These are phyloP conservation scores for Oncorhynchus nerka DNA, from an alignment of 2,113 vertebrate species.

Conservation along the genomic window DNA sequence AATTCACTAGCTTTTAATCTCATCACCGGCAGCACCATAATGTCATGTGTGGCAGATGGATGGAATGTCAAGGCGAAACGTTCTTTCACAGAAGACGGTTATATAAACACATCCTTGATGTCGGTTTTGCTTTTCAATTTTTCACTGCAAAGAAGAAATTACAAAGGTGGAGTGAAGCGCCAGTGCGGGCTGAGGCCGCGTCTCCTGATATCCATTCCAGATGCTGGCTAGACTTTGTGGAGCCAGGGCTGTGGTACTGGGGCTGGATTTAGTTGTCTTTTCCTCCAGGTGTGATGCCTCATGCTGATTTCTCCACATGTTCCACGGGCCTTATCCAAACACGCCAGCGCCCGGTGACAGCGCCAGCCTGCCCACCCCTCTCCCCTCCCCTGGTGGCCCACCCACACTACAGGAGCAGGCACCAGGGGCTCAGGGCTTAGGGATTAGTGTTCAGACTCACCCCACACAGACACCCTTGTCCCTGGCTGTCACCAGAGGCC, in stretches of 20 bases:
- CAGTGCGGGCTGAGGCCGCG: slow-evolving; percentile 51
- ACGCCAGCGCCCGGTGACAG: slow-evolving; percentile 74
- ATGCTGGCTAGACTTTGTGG: slow-evolving; percentile 98
- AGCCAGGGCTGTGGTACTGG: slow-evolving; percentile 85
- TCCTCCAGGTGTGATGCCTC: slow-evolving; percentile 98
- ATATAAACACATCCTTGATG: slow-evolving; percentile 81
- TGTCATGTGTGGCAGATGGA: slow-evolving; percentile 83
- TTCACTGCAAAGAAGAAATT: slow-evolving; percentile 71
- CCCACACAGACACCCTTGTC: slow-evolving; percentile 49
- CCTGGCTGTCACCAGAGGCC: slow-evolving; percentile 58
- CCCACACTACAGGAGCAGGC: slow-evolving; percentile 22
- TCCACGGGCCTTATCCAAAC: slow-evolving; percentile 88
- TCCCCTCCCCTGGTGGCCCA: slow-evolving; percentile 69
- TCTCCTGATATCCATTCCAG: slow-evolving; percentile 96
- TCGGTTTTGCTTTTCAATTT: slow-evolving; percentile 87
- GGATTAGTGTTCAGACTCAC: slow-evolving; percentile 34
- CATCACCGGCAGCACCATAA: slow-evolving; percentile 83
- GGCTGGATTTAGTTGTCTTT: slow-evolving; percentile 88
- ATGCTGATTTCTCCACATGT: slow-evolving; percentile 87
- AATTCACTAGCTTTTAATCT: slow-evolving; percentile 26
- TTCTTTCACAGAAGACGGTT: slow-evolving; percentile 75
- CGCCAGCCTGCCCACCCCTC: slow-evolving; percentile 66
- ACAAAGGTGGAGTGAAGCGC: slow-evolving; percentile 78
- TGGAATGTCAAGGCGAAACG: slow-evolving; percentile 22
- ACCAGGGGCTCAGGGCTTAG: slow-evolving; percentile 33